Evolutionary conservation across 2,888 invertebrate species (phyloP).

Genomic region (Platycnemis pennipes): DNA sequence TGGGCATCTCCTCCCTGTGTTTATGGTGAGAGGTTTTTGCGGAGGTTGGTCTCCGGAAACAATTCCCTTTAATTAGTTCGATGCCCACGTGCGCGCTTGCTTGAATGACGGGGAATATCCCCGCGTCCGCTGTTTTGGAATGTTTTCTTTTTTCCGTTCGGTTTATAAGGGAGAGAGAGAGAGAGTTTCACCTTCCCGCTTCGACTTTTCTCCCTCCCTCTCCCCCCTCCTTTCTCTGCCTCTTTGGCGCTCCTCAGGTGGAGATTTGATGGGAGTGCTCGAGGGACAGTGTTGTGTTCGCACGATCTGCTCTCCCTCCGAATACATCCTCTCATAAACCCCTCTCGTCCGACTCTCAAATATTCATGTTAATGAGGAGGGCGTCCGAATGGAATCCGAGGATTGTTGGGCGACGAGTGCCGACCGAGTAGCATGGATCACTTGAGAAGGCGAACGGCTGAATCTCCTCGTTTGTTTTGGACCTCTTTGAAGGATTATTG

Average conservation of each 20-base stretch:
- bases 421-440: background rate
- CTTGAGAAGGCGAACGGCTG: background rate
- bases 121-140: background rate
- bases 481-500: slow-evolving; percentile 19
- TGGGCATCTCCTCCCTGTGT: slow-evolving; percentile 9
- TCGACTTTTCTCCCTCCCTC: background rate
- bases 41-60: background rate
- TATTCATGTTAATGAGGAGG: slow-evolving; percentile 6
- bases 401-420: background rate
- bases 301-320: background rate
- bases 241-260: background rate
- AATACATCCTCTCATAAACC: background rate
- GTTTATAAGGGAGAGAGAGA: no score
- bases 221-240: no score
- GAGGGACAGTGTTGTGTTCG: background rate
- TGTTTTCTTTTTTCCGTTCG: background rate
- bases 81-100: background rate
- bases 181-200: background rate
- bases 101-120: background rate
- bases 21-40: background rate
- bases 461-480: background rate
- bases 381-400: background rate
- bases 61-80: slow-evolving; percentile 50
- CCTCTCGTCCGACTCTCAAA: background rate
- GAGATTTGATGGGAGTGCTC: background rate